Evolutionary conservation across 2,888 invertebrate species (phyloP), one percentile per base, ranked within the genome.

Genomic region (Protodeltote pygarga): DNA sequence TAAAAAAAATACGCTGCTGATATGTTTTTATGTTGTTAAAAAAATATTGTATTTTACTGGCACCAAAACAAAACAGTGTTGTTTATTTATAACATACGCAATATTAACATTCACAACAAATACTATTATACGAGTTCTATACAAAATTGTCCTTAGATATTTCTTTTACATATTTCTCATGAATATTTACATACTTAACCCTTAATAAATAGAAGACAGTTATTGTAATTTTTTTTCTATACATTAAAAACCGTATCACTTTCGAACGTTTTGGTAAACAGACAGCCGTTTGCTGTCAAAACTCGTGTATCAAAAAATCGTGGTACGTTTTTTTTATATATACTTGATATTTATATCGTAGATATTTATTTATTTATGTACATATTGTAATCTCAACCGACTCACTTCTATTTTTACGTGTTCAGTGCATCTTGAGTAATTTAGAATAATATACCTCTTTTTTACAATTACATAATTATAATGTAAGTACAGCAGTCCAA

Each of bases 111-210:
- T 77, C 75, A 83, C 79, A 87, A 85, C 81, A 80, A 77, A 79
- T 71, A 76, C 68, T 78, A 77, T 75, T 77, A 76, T 75, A 76
- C 54, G 67, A 61, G 48, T 79, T 81, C 80, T 86, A 79, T 87
- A 88, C 83, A 86, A 85, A 85, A 82, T 83, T 83, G 77, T 81
- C 78, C 83, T 85, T 84, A 86, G 62, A 70, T 81, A 77, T 75
- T 72, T 66, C 68, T 75, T 71, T 72, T 49, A 70, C 53, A 66
- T 66, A 62, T 47, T 39, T 58, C 48, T 68, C 62, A 54, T 71
- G 72, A 67, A 75, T 89, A 89, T 89, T 85, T 88, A 89, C 89
- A 89, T 73, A 70, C 77, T 82, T 85, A 79, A 77, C 66, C 73
- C 71, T 81, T 82, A 81, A 68, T 70, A 76, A 72, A 73, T 75